Evolutionary conservation across 2,888 invertebrate genomes (phyloP).

Genomic region (Dryobota labecula): DNA sequence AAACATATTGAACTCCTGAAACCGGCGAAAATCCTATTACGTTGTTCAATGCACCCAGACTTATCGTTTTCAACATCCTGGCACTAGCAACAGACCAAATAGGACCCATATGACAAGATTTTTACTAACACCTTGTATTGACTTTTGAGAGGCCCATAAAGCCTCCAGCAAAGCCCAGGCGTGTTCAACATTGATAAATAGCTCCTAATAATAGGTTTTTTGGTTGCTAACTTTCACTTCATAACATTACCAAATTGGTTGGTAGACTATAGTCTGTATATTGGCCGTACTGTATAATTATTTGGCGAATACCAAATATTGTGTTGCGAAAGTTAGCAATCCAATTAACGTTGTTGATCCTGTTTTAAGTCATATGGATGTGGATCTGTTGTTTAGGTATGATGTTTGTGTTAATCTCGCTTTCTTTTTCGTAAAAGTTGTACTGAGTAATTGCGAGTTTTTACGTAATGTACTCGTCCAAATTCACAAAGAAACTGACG

Average conservation of each 20-base stretch:
- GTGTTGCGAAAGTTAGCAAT: slow-evolving; percentile 50
- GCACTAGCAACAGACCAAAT: neutral
- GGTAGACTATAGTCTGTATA: neutral
- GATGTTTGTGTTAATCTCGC: slow-evolving; percentile 7
- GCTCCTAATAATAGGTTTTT: slow-evolving; percentile 64
- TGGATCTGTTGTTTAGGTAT: slow-evolving; percentile 10
- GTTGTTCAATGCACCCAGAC: neutral
- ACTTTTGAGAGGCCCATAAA: slow-evolving; percentile 5
- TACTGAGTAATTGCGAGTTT: neutral
- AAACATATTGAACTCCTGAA: neutral
- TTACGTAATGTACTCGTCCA: neutral
- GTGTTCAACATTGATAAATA: slow-evolving; percentile 56
- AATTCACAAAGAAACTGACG: slow-evolving; percentile 26
- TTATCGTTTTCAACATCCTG: neutral
- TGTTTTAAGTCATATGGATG: slow-evolving; percentile 37
- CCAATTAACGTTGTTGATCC: slow-evolving; percentile 32
- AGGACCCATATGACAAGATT: neutral
- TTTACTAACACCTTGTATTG: slow-evolving; percentile 6
- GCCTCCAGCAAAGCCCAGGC: slow-evolving; percentile 33
- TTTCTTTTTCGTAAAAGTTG: slow-evolving; percentile 35
- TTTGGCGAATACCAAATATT: slow-evolving; percentile 47
- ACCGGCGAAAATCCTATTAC: neutral
- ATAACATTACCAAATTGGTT: slow-evolving; percentile 50
- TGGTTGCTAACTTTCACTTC: slow-evolving; percentile 60
- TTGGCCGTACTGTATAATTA: slow-evolving; percentile 51